Evolutionary conservation across 2,113 vertebrate species (phyloP), one percentile per base, ranked within the genome.

Genomic region (Cettia cetti): DNA sequence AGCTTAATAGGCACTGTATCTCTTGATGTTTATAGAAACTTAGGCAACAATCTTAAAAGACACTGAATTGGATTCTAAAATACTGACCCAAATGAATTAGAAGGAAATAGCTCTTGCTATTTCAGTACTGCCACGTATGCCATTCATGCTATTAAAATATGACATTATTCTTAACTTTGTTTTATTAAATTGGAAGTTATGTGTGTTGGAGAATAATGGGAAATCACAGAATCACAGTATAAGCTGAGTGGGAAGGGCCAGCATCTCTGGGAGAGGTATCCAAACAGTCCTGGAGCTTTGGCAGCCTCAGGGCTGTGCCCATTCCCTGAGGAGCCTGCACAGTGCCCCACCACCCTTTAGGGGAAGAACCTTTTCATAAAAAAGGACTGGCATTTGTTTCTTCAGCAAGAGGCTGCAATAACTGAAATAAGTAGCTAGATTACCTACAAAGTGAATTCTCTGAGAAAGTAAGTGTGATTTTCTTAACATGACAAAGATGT

Each of bases 1-100:
- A 93, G 64, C 82, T 92, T 96, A 94, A 95, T 53, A 77, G 82
- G 52, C 52, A 84, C 94, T 60, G 31, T 75, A 75, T 78, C 85
- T 82, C 92, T 81, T 96, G 75, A 80, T 75, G 71, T 83, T 92
- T 77, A 90, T 37, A 63, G 52, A 91, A 90, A 63, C 68, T 89
- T 95, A 80, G 71, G 87, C 71, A 93, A 80, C 44, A 68, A 79
- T 86, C 65, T 85, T 66, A 65, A 57, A 80, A 86, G 53, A 71
- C 72, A 35, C 40, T 2, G 49, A 83, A 91, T 2, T 68, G 63
- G 42, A 60, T 61, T 86, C 74, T 57, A 44, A 94, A 83, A 90
- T 81, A 72, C 76, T 76, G 81, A 56, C 49, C 90, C 42, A 82
- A 65, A 66, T 57, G 60, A 68, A 79, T 83, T 39, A 63, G 60